These are phyloP conservation scores for Scotopteryx bipunctaria DNA, from an alignment of 2,888 invertebrate species.

Conservation along the genomic window DNA sequence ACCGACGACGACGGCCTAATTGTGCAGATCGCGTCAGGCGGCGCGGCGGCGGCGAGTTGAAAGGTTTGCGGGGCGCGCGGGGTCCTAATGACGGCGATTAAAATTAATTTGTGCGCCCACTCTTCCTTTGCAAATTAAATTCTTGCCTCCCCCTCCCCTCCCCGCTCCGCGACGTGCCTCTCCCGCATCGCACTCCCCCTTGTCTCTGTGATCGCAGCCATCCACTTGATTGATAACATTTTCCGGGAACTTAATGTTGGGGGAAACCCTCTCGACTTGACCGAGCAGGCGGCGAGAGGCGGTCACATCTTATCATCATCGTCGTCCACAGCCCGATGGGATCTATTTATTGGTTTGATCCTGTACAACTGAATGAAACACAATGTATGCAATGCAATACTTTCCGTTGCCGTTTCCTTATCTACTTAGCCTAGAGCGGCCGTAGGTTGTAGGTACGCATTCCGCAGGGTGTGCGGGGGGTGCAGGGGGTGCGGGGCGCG, in stretches of 20 bases:
- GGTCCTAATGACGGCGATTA: conserved; percentile 75
- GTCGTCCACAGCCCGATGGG: too few relatives aligned
- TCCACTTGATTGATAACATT: conserved; percentile 57
- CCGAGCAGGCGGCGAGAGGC: conserved; percentile 1
- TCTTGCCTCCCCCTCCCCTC: conserved; percentile 49
- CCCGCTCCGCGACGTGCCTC: conserved; percentile 4
- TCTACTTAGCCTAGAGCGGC: too few relatives aligned
- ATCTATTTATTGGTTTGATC: too few relatives aligned
- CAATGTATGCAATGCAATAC: too few relatives aligned
- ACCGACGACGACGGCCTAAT: too few relatives aligned
- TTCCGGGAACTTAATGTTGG: conserved; percentile 35
- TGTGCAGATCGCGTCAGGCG: neutral
- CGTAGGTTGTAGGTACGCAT: too few relatives aligned
- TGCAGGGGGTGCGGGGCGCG: conserved; percentile 27
- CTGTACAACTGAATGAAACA: too few relatives aligned
- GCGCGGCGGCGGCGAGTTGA: conserved; percentile 40
- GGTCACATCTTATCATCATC: too few relatives aligned
- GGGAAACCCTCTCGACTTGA: conserved; percentile 24
- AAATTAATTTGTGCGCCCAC: conserved; percentile 72
- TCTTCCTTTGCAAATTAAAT: conserved; percentile 69
- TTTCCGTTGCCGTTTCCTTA: conserved; percentile 1
- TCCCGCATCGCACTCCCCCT: conserved; percentile 37
- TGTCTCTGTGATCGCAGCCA: conserved; percentile 47
- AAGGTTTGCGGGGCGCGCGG: conserved; percentile 16
- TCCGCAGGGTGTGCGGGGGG: conserved; percentile 16